Evolutionary conservation across 2,888 invertebrate species (phyloP).

Genomic region (Diarsia dahlii): DNA sequence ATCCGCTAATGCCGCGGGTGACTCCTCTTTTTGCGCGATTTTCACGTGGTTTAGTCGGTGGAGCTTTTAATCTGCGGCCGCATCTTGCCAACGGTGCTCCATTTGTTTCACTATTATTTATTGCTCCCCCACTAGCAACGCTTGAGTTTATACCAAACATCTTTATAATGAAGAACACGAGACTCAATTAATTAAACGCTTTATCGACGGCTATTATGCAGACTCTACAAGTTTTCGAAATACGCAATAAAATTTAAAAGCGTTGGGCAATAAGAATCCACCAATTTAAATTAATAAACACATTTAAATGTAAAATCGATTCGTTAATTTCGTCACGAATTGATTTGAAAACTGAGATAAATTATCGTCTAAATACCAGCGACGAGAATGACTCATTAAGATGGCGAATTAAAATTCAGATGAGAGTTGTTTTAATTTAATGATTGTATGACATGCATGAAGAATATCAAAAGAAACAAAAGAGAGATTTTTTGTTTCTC

Average conservation of each 20-base stretch:
- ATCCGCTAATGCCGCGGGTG: slow-evolving; percentile 91
- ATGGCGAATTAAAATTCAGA: slow-evolving; percentile 47
- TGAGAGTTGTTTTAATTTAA: slow-evolving; percentile 33
- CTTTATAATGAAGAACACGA: slow-evolving; percentile 40
- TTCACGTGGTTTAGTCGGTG: slow-evolving; percentile 90
- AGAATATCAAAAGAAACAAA: slow-evolving; percentile 13
- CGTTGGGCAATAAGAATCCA: slow-evolving; percentile 54
- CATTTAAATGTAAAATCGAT: slow-evolving; percentile 62
- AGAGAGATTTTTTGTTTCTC: slow-evolving; percentile 10
- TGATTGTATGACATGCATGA: slow-evolving; percentile 27
- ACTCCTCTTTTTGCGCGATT: slow-evolving; percentile 90
- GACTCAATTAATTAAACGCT: slow-evolving; percentile 48
- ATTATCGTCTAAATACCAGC: slow-evolving; percentile 49
- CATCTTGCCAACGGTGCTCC: slow-evolving; percentile 85
- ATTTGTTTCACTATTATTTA: slow-evolving; percentile 78
- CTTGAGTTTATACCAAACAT: slow-evolving; percentile 46
- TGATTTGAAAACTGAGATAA: slow-evolving; percentile 59
- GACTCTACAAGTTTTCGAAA: slow-evolving; percentile 50
- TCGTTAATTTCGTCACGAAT: slow-evolving; percentile 61
- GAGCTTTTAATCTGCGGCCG: slow-evolving; percentile 89
- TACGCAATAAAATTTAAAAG: slow-evolving; percentile 54
- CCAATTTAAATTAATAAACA: slow-evolving; percentile 60
- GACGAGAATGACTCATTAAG: slow-evolving; percentile 50
- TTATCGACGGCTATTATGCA: slow-evolving; percentile 39
- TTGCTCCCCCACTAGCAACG: slow-evolving; percentile 53